Conservation (phyloP, 1,140 invertebrate species). For the Brachionus angularis region DNA sequence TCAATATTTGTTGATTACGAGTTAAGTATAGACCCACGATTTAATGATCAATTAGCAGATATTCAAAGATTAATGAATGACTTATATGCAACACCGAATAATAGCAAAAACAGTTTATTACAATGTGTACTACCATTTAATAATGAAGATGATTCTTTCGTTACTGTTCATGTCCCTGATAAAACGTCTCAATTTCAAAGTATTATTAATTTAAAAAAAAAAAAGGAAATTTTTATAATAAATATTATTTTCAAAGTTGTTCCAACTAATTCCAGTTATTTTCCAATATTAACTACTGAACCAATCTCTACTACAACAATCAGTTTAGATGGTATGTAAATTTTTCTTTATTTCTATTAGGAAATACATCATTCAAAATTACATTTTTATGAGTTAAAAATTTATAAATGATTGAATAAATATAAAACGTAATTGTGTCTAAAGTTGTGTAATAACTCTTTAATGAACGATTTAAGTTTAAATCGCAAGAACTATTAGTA, state of each 20-base stretch:
- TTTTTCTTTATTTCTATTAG: no score
- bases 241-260: slow-evolving; percentile 6
- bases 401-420: no score
- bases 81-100: slow-evolving; percentile 33
- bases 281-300: slow-evolving; percentile 1
- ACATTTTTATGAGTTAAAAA: no score
- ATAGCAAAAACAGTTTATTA: background rate
- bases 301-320: slow-evolving; percentile 17
- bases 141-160: background rate
- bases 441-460: no score
- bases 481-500: no score
- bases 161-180: background rate
- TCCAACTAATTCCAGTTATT: slow-evolving; percentile 24
- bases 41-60: slow-evolving; percentile 5
- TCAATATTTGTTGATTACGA: slow-evolving; percentile 36
- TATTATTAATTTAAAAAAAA: slow-evolving; percentile 10
- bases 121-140: background rate
- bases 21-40: slow-evolving; percentile 32
- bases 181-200: slow-evolving; percentile 19
- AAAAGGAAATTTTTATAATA: background rate
- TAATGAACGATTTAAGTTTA: no score
- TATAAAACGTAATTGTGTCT: no score
- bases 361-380: no score
- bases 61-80: slow-evolving; percentile 21
- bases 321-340: slow-evolving; percentile 18